Evolutionary conservation across 2,113 vertebrate genomes (phyloP).

Genomic region (Urocitellus parryii): DNA sequence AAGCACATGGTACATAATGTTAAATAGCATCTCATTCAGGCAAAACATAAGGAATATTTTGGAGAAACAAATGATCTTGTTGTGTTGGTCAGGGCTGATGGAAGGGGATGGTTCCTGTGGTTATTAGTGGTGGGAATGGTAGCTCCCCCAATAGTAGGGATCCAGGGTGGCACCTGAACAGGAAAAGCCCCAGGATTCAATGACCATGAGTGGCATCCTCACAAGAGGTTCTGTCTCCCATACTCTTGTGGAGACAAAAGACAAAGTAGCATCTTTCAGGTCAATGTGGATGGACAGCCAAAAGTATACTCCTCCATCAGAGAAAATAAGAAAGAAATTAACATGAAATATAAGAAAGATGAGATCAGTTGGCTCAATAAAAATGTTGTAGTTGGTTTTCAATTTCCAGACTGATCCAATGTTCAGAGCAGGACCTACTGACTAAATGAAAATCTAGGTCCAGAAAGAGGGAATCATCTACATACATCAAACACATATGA

Average conservation of each 20-base stretch:
- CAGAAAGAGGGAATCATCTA: no score
- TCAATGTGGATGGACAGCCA: background rate
- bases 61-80: background rate
- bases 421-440: background rate
- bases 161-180: background rate
- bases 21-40: background rate
- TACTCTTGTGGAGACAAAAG: background rate
- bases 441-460: no score
- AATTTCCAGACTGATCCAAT: background rate
- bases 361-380: background rate
- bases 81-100: background rate
- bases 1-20: background rate
- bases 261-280: background rate
- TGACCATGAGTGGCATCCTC: background rate
- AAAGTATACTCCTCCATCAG: background rate
- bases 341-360: background rate
- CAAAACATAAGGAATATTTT: background rate
- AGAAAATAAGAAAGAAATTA: no score
- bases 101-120: background rate
- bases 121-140: background rate
- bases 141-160: background rate
- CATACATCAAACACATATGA: no score
- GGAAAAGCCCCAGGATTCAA: background rate
- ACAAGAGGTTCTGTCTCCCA: background rate
- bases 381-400: background rate